Evolutionary conservation across 2,888 invertebrate genomes (phyloP), one percentile per base, ranked within the genome.

Genomic region (Liopterus haemorrhoidalis): DNA sequence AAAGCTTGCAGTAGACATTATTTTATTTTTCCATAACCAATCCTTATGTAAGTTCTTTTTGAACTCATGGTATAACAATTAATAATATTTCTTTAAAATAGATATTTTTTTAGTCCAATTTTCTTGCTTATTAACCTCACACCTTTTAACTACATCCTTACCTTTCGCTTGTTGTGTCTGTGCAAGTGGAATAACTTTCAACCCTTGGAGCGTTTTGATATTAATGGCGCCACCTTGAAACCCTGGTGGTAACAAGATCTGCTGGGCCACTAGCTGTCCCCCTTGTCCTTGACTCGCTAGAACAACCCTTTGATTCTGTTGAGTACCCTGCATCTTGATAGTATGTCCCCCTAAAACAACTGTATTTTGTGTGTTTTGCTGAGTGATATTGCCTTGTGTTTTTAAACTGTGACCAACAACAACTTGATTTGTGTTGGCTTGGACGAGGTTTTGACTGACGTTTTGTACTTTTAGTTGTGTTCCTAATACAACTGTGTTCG

Each of bases 151-250:
- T n/a, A n/a, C n/a, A 2, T 12, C 48, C 54, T 60, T 58, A 62
- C 63, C 62, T 60, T 62, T 61, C 20, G 57, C 59, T 52, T 68
- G 64, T 49, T 67, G 67, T 42, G 68, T 64, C 54, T 70, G 70
- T 15, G 70, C 66, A 44, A 76, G 61, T 1, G 76, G 76, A 49
- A 79, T 77, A 42, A 79, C 77, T 63, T 79, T 79, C 43, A 79
- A 70, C 6, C 74, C 76, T 63, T 78, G 77, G 48, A 79, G 59
- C 6, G 76, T 72, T 60, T 79, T 79, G 12, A 79, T 70, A 59
- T 78, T 78, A 44, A 78, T 69, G 18, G 75, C 70, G 2, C 73
- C 73, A 15, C 76, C 75, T 62, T 76, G 76, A 59, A 78, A 74
- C 22, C 74, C 75, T 5, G 75, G 73, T n/a, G 79, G 78, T 42